Evolutionary conservation across 1,140 invertebrate genomes (phyloP), one percentile per base, ranked within the genome.

Genomic region (Muscidifurax raptorellus): DNA sequence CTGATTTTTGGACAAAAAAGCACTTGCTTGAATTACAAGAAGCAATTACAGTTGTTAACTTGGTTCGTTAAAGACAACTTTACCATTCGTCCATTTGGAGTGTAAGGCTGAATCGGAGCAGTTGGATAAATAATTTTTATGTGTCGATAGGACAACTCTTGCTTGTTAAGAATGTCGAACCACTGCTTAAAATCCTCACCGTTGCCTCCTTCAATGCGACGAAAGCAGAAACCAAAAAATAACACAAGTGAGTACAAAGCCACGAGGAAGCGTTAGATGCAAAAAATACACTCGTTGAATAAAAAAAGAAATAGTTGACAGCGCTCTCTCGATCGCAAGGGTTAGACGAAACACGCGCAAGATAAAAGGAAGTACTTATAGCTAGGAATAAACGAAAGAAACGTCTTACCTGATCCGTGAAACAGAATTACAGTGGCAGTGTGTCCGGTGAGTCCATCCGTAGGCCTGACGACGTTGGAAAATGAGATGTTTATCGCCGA

Each of bases 111-210:
- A 28, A 94, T 86, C 2, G 96, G 96, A 15, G 96, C 96, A 30
- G 95, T 96, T 12, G 96, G 96, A 90, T 95, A 97, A 59, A 96
- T 86, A 52, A 96, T 91, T 90, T 95, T 96, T 69, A 96, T 94
- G 86, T 96, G 95, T 4, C 95, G 94, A 90, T 96, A 96, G 28
- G 92, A 91, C 85, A 96, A 93, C 86, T 95, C 94, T 79, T 92
- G 91, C 22, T 94, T 92, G 67, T 95, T 91, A 15, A 95, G 83
- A 83, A 95, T 93, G 85, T 94, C 91, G 12, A 96, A 89, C 95
- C 95, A 96, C 86, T 95, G 92, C 85, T 94, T 92, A 72, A 96
- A 89, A 85, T 95, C 94, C 30, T 91, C 88, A 6, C 95, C 96
- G 80, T 93, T 94, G 82, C 95, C 95, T 80, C 96, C 96, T 96